Evolutionary conservation across 2,113 vertebrate species (phyloP).

Genomic region (Quiscalus mexicanus): DNA sequence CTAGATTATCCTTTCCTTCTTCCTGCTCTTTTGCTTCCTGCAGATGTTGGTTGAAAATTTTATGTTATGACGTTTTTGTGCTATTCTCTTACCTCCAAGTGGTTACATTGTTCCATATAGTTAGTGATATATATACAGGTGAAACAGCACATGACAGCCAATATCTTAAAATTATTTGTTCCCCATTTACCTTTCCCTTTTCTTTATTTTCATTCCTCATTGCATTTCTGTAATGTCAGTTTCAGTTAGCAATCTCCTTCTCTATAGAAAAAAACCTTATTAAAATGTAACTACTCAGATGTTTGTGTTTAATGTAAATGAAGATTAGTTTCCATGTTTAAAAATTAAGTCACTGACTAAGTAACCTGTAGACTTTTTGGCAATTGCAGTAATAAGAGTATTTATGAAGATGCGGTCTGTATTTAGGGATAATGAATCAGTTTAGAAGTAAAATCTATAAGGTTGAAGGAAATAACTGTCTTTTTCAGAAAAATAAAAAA

Average conservation of each 20-base stretch:
- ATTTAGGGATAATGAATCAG: conserved; percentile 23
- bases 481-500: conserved; percentile 9
- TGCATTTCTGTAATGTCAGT: neutral
- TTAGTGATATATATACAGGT: neutral
- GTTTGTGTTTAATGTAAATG: neutral
- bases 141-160: neutral
- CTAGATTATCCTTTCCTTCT: neutral
- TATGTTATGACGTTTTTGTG: neutral
- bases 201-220: neutral
- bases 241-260: neutral
- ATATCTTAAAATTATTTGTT: neutral
- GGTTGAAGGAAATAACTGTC: neutral
- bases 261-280: neutral
- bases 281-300: neutral
- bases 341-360: neutral
- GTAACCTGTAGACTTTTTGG: neutral
- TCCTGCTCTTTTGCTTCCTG: neutral
- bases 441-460: conserved; percentile 45
- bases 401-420: neutral
- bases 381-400: neutral
- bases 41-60: neutral
- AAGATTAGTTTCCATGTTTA: neutral
- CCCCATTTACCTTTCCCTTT: neutral
- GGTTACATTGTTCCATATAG: neutral
- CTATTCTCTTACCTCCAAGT: neutral